Evolutionary conservation across 2,113 vertebrate species (phyloP).

Genomic region (Diadophis punctatus): DNA sequence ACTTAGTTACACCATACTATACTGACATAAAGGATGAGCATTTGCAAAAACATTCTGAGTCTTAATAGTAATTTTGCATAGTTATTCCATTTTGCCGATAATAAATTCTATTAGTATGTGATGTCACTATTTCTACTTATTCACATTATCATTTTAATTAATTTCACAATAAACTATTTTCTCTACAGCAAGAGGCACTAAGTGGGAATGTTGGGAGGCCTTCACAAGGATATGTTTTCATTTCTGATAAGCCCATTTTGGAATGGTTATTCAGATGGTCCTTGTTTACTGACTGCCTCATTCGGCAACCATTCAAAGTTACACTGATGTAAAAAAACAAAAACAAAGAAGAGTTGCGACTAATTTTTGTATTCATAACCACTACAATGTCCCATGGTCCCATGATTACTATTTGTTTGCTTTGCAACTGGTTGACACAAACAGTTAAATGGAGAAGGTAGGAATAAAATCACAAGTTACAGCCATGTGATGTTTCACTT

Average conservation of each 20-base stretch:
- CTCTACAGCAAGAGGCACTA: neutral
- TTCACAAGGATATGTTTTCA: neutral
- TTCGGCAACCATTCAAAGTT: neutral
- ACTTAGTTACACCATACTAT: neutral
- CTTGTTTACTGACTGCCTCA: neutral
- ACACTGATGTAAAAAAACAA: neutral
- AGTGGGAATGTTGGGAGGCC: neutral
- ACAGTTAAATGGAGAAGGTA: neutral
- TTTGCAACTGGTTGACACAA: neutral
- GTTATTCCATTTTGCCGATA: neutral
- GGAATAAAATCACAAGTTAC: neutral
- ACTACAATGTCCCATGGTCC: neutral
- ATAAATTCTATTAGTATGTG: neutral
- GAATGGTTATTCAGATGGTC: neutral
- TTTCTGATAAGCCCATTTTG: neutral
- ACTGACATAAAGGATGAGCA: neutral
- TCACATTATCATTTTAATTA: neutral
- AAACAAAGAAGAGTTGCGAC: neutral
- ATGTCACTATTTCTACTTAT: neutral
- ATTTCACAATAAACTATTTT: neutral
- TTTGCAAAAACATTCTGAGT: neutral
- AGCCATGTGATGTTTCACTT: neutral
- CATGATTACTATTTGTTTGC: neutral
- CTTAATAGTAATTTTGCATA: neutral
- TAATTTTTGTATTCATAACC: neutral